Evolutionary conservation across 2,797 vertebrate genomes (phyloP), one percentile per base, ranked within the genome.

Genomic region (Prionace glauca): DNA sequence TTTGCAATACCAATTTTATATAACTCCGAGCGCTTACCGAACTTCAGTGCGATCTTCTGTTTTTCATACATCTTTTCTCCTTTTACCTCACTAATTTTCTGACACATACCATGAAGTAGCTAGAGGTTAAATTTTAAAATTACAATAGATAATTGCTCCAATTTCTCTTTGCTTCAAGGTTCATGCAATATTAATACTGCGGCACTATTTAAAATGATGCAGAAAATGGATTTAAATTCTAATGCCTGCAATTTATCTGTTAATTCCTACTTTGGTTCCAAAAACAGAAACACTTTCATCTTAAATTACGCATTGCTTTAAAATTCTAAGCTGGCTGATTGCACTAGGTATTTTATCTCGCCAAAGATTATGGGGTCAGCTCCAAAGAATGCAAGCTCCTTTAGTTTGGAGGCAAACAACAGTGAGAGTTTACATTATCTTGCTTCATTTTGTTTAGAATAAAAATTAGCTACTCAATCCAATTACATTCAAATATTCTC

Each of bases 201-300:
- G 50, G 93, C 93, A 32, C 71, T 60, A 32, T 77, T 95, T 95
- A 95, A 95, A 95, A 77, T 77, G 24, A 77, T 95, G 93, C n/a
- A 95, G 69, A 95, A 60, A 94, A 77, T 50, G 26, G 93, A 16
- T 50, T 60, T 95, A 71, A 74, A 77, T 77, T 77, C 56, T 95
- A 95, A 77, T 95, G 93, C 22, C 90, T 92, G 62, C 26, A 95
- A 56, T 95, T 77, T 60, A 95, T 72, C 71, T 72, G 77, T 95
- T 95, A 95, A 95, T 24, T 71, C 72, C 41, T 74, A 77, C 41
- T 95, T 77, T 32, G 29, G 26, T 95, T 95, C 93, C 93, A 95
- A 74, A 77, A 95, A 29, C 71, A 95, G 93, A 74, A 77, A 95
- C 41, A n/a, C 26, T 95, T 95, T 95, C 26, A 95, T 95, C 93